phyloP scores from a whole-genome alignment of 35 echinoderm and acorn worm genomes.

The Apostichopus parvimensis region DNA sequence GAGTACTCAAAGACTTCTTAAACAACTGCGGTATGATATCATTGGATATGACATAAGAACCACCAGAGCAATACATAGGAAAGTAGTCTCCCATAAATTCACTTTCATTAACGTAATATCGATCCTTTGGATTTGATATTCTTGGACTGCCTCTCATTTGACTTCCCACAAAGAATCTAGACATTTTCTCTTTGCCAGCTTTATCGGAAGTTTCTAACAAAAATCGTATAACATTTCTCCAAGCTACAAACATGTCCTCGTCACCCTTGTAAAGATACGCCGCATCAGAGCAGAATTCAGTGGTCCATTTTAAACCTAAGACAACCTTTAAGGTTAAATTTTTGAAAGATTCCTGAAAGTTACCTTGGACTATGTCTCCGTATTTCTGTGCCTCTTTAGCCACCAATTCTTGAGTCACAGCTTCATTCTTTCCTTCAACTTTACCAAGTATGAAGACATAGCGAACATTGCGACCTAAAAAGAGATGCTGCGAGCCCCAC shows the following conservation, averaged over 20 bases:
- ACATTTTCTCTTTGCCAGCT: slow-evolving; percentile 4
- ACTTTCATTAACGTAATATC: slow-evolving; percentile 35
- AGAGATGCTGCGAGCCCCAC: slow-evolving; percentile 14
- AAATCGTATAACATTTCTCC: slow-evolving; percentile 6
- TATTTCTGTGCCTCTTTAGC: slow-evolving; percentile 24
- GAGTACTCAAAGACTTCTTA: slow-evolving; percentile 38
- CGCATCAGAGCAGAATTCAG: slow-evolving; percentile 37
- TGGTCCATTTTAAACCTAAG: slow-evolving; percentile 55
- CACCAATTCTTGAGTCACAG: background rate
- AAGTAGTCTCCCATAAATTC: slow-evolving; percentile 44
- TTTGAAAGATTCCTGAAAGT: slow-evolving; percentile 55
- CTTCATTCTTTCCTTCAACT: background rate
- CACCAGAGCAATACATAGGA: slow-evolving; percentile 61
- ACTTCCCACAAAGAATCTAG: slow-evolving; percentile 45
- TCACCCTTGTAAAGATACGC: slow-evolving; percentile 61
- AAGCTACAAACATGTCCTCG: slow-evolving; percentile 66
- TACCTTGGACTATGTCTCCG: slow-evolving; percentile 63
- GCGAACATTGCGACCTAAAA: slow-evolving; percentile 26
- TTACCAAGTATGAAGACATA: slow-evolving; percentile 52
- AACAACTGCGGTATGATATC: slow-evolving; percentile 56
- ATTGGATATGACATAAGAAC: slow-evolving; percentile 55
- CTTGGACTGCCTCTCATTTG: slow-evolving; percentile 25
- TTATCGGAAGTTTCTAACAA: slow-evolving; percentile 22
- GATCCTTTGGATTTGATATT: background rate
- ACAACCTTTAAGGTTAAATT: slow-evolving; percentile 66